phyloP scores from a whole-genome alignment of 2,113 vertebrate genomes.

The Oryzias curvinotus region DNA sequence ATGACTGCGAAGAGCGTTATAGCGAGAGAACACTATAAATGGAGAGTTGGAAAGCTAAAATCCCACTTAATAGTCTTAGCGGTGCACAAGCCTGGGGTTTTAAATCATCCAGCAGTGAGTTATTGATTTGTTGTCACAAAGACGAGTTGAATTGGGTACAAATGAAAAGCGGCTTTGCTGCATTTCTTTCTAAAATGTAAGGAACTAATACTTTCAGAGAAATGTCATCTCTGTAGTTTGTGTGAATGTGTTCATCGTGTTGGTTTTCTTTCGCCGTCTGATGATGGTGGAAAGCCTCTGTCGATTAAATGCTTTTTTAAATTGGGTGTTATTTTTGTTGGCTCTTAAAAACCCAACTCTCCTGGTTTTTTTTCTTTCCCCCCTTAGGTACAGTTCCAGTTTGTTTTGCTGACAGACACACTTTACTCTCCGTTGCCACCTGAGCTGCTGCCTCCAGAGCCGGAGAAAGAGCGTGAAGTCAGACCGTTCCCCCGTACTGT shows the following conservation, averaged over 20 bases:
- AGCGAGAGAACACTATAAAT: too few relatives aligned
- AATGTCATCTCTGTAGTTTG: too few relatives aligned
- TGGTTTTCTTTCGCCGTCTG: too few relatives aligned
- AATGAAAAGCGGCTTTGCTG: conserved; percentile 22
- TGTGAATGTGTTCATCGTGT: too few relatives aligned
- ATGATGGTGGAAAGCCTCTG: too few relatives aligned
- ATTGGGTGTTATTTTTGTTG: too few relatives aligned
- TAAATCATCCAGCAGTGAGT: conserved; percentile 6
- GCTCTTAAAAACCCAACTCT: neutral
- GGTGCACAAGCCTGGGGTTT: neutral
- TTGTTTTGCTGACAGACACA: conserved; percentile 93
- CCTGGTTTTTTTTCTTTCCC: neutral
- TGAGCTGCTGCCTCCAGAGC: conserved; percentile 85
- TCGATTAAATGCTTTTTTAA: too few relatives aligned
- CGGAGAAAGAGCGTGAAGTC: conserved; percentile 78
- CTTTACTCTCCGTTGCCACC: conserved; percentile 93
- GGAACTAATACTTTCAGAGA: neutral
- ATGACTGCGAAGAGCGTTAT: too few relatives aligned
- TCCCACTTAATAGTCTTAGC: neutral
- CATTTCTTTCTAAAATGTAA: conserved; percentile 5
- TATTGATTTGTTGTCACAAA: neutral
- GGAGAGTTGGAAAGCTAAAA: too few relatives aligned
- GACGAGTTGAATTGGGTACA: conserved; percentile 10
- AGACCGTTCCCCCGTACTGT: conserved; percentile 92
- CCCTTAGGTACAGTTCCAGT: conserved; percentile 95